These are phyloP conservation scores for Gymnocephalus cernua DNA, from an alignment of 2,113 vertebrate species.

Conservation along the genomic window DNA sequence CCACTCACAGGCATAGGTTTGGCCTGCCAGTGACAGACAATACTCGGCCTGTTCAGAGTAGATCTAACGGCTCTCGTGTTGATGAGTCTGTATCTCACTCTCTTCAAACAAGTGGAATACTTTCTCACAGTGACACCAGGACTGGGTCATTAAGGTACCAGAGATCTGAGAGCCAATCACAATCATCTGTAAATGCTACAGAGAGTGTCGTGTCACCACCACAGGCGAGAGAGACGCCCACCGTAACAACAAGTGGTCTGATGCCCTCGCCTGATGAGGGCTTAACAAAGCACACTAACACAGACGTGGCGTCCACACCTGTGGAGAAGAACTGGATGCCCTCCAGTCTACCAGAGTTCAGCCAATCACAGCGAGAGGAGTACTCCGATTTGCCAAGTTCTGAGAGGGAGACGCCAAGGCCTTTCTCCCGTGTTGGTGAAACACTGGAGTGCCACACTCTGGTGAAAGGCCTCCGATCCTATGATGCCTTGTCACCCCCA, in stretches of 20 bases:
- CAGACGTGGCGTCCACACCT: constrained; percentile 41
- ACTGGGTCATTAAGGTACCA: constrained; percentile 15
- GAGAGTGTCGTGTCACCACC: constrained; percentile 28
- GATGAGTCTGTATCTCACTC: constrained; percentile 35
- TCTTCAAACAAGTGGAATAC: constrained; percentile 37
- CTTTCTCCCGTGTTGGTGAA: constrained; percentile 78
- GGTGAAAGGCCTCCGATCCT: constrained; percentile 83
- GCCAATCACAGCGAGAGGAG: constrained; percentile 69
- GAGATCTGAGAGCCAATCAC: constrained; percentile 51
- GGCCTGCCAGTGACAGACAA: constrained; percentile 40
- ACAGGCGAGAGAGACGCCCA: constrained; percentile 22
- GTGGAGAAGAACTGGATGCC: constrained; percentile 59
- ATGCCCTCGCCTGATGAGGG: constrained; percentile 38
- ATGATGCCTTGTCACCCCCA: constrained; percentile 77
- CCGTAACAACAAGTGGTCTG: constrained; percentile 7
- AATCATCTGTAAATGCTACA: constrained; percentile 20
- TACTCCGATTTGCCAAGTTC: constrained; percentile 48
- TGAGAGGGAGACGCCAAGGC: constrained; percentile 55
- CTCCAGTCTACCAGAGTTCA: constrained; percentile 68
- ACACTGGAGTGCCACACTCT: constrained; percentile 85
- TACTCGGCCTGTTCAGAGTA: constrained; percentile 35
- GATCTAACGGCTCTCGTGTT: constrained; percentile 36
- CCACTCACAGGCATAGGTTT: constrained; percentile 49
- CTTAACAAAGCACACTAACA: constrained; percentile 48
- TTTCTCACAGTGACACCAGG: constrained; percentile 34